These are phyloP conservation scores for Amphiduros pacificus DNA, from an alignment of 2,888 invertebrate genomes.

Conservation along the genomic window DNA sequence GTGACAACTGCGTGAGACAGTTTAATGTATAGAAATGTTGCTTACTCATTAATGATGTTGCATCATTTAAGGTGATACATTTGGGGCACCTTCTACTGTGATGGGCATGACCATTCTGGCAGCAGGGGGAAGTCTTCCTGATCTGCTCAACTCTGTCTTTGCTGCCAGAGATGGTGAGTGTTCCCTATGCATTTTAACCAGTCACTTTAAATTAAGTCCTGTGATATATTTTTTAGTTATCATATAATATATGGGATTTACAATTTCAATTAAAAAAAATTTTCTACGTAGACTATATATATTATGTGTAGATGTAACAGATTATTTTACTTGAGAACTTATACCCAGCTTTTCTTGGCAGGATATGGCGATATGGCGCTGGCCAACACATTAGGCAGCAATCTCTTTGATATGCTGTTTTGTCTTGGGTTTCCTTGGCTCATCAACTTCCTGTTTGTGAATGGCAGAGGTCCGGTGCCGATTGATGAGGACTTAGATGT, in stretches of 20 bases:
- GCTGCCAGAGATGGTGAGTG: conserved; percentile 49
- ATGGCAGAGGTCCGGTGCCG: neutral
- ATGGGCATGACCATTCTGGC: conserved; percentile 55
- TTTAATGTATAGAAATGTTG: too few relatives aligned
- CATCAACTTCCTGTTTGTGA: neutral
- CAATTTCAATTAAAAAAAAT: too few relatives aligned
- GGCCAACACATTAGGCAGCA: conserved; percentile 8
- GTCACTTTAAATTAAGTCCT: too few relatives aligned
- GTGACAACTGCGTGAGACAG: too few relatives aligned
- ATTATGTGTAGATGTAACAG: too few relatives aligned
- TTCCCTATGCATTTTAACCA: too few relatives aligned
- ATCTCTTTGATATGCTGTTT: conserved; percentile 12
- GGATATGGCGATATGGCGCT: conserved; percentile 16
- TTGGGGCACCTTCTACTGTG: conserved; percentile 52
- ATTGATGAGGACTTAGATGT: neutral
- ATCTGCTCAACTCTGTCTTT: conserved; percentile 51
- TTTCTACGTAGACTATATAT: too few relatives aligned
- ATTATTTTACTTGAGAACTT: too few relatives aligned
- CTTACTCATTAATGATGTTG: too few relatives aligned
- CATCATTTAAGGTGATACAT: conserved; percentile 11
- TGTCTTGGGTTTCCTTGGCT: conserved; percentile 12
- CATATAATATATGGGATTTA: too few relatives aligned
- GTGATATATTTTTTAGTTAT: too few relatives aligned
- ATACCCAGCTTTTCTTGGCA: neutral
- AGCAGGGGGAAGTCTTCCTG: conserved; percentile 56